Conservation (phyloP, 1,140 invertebrate species). For the Pachypsylla venusta region DNA sequence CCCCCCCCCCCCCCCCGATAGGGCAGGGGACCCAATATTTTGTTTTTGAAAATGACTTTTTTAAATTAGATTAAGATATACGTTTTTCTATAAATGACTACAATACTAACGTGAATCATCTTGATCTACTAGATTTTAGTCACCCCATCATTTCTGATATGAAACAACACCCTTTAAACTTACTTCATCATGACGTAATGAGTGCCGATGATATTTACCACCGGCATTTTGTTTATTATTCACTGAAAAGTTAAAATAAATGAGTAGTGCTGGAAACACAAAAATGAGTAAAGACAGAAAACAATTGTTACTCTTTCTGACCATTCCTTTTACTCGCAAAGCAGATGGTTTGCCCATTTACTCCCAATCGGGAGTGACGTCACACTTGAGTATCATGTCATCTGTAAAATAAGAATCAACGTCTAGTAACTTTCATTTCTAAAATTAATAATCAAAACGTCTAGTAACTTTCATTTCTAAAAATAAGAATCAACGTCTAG, state of each 20-base stretch:
- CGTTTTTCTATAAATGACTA: background rate
- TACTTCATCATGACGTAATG: background rate
- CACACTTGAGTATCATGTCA: too few species aligned
- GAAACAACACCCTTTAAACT: background rate
- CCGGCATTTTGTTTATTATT: background rate
- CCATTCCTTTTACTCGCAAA: too few species aligned
- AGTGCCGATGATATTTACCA: background rate
- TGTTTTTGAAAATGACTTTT: too few species aligned
- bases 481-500: too few species aligned
- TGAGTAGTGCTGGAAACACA: slow-evolving; percentile 2
- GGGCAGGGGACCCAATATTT: too few species aligned
- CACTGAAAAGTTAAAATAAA: background rate
- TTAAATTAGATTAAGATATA: background rate
- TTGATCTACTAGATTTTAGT: background rate
- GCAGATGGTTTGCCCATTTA: too few species aligned
- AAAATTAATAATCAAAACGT: too few species aligned
- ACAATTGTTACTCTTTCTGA: slow-evolving; percentile 3
- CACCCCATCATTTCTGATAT: background rate
- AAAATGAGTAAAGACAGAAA: background rate
- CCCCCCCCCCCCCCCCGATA: too few species aligned
- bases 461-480: too few species aligned
- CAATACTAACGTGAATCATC: background rate
- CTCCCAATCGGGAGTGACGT: too few species aligned
- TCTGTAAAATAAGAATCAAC: too few species aligned
- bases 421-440: too few species aligned